Evolutionary conservation across 2,113 vertebrate species (phyloP), one percentile per base, ranked within the genome.

Genomic region (Cryptoleucopteryx plumbea): DNA sequence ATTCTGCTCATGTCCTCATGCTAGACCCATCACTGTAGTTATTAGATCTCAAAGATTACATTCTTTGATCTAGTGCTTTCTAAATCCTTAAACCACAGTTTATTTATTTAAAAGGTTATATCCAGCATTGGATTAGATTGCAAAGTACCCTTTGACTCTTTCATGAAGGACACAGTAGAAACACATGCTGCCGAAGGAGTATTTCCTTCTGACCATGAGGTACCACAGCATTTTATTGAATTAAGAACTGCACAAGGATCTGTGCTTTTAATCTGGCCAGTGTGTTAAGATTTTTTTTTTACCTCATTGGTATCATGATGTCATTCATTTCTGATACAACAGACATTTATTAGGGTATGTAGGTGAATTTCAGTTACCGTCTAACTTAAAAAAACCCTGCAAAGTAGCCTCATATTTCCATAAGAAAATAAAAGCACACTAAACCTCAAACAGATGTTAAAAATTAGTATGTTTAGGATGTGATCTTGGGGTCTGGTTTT

Each of bases 91-190:
- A 97, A 94, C 85, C 74, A 83, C 2, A 6, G 90, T 96, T 96
- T 97, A 97, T 97, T 96, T 97, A 96, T 96, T 97, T 97, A 96
- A 96, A 96, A 97, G 95, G 96, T 96, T 97, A 95, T 91, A 96
- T 93, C 93, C 81, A 88, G 59, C 89, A 86, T 74, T 94, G 93
- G 94, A 96, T 95, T 96, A 89, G 94, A 96, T 95, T 97, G 91
- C 81, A 87, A 94, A 95, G 82, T 85, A 97, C 84, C 74, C 95
- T 97, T 94, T 97, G 96, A 97, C 95, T 96, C 95, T 81, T 84
- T 90, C 84, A 86, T 97, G 95, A 97, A 97, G 95, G 95, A 94
- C 95, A 97, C 53, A 70, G 84, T 83, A 87, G 93, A 90, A 96
- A 83, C 84, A 89, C 88, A 82, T 82, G 84, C 93, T 91, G 82